phyloP scores from a whole-genome alignment of 2,888 invertebrate genomes.

The Meteorus cinctellus region DNA sequence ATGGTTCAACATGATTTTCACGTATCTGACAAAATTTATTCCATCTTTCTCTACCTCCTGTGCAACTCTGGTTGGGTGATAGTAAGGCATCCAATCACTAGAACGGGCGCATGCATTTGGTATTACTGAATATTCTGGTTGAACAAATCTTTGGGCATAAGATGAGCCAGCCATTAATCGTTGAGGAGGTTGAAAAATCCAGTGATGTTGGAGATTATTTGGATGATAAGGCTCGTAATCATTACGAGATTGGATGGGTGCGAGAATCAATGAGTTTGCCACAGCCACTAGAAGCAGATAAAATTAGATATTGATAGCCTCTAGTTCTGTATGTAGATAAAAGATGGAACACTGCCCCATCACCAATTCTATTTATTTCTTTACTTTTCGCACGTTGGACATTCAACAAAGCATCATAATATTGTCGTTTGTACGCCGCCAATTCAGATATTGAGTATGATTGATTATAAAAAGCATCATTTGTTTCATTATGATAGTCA shows the following conservation, averaged over 20 bases:
- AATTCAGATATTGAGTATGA: conserved; percentile 55
- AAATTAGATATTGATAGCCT: conserved; percentile 15
- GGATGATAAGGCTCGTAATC: conserved; percentile 57
- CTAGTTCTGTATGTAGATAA: too few relatives aligned
- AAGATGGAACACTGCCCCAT: neutral
- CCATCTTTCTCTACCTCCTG: conserved; percentile 54
- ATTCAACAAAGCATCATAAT: conserved; percentile 60
- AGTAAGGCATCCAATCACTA: conserved; percentile 53
- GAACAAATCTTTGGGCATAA: conserved; percentile 46
- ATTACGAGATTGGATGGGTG: conserved; percentile 50
- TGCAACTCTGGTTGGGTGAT: conserved; percentile 55
- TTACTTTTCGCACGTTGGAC: conserved; percentile 63
- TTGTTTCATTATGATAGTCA: conserved; percentile 31
- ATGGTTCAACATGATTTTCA: neutral
- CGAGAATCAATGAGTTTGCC: conserved; percentile 61
- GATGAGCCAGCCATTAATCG: conserved; percentile 52
- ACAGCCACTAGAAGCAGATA: conserved; percentile 56
- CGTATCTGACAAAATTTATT: too few relatives aligned
- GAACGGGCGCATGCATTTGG: conserved; percentile 53
- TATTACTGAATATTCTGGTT: conserved; percentile 49
- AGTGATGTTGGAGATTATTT: conserved; percentile 55
- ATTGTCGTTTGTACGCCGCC: conserved; percentile 60
- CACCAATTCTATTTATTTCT: conserved; percentile 16
- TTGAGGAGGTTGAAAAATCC: conserved; percentile 55
- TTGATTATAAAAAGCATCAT: conserved; percentile 32